Evolutionary conservation across 2,888 invertebrate genomes (phyloP), one percentile per base, ranked within the genome.

Genomic region (Drosophila macrothrix): DNA sequence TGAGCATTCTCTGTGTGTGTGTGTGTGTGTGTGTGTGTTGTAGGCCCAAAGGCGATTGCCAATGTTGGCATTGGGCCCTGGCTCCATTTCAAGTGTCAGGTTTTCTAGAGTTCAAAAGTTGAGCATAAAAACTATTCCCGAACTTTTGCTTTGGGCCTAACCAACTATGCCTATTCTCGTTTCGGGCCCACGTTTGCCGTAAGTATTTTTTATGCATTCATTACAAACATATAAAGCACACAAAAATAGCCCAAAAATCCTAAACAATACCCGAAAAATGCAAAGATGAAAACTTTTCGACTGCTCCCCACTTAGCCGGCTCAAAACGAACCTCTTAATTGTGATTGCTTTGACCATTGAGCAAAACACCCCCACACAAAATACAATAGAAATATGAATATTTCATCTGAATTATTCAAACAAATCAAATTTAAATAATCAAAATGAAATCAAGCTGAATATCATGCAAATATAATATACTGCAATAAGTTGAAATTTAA

Each of bases 71-170:
- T 72, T 80, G 80, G 76, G 78, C 72, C 80, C 78, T 80, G 80
- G 79, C 79, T 80, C 66, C 80, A 79, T 79, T 79, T 79, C 79
- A 80, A 79, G 79, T 79, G 79, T 80, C 79, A 76, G 79, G 61
- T 79, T 79, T 76, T 73, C 54, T n/a, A 10, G 50, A 76, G 81
- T 72, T 73, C 54, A 72, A 80, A 76, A 76, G 78, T 76, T 78
- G 63, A 68, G 37, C 65, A 59, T 61, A 64, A 56, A 65, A 77
- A 77, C 68, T 66, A 62, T 59, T 62, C 31, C 50, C 52, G 52
- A 78, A 78, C 73, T 73, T 62, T 78, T 54, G 55, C 68, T 52
- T 49, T 68, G 54, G 50, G 50, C 37, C 39, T 19, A 54, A 54
- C 35, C 14, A 55, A 59, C 67, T 43, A 59, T 62, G 67, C 6